Evolutionary conservation across 2,797 vertebrate species (phyloP).

Genomic region (Protonibea diacanthus): DNA sequence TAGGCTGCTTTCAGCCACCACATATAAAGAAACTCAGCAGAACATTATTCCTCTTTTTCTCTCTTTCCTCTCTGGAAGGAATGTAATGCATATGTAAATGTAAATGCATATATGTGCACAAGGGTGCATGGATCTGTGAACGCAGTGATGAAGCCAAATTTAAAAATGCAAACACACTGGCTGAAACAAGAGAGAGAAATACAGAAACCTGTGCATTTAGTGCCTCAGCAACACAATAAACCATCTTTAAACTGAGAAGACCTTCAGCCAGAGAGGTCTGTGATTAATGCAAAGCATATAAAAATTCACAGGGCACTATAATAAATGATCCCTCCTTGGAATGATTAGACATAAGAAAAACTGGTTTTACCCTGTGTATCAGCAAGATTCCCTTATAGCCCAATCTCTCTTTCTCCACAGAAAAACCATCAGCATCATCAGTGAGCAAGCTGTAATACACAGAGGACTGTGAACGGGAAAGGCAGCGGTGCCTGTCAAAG

Average conservation of each 20-base stretch:
- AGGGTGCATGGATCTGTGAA: constrained; percentile 7
- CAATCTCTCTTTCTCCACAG: constrained; percentile 47
- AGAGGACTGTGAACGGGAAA: constrained; percentile 49
- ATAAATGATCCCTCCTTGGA: constrained; percentile 54
- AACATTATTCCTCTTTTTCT: constrained; percentile 44
- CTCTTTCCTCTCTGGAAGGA: constrained; percentile 20
- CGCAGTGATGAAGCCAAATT: constrained; percentile 9
- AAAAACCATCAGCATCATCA: constrained; percentile 62
- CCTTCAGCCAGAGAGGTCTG: constrained; percentile 47
- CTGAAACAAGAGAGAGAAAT: constrained; percentile 19
- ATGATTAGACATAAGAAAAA: constrained; percentile 68
- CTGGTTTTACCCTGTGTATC: constrained; percentile 52
- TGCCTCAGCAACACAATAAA: constrained; percentile 49
- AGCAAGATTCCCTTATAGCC: constrained; percentile 61
- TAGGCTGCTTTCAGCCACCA: constrained; percentile 67
- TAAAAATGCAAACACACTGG: constrained; percentile 36
- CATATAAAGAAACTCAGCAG: constrained; percentile 64
- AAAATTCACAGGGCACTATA: constrained; percentile 56
- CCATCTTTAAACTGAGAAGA: constrained; percentile 49
- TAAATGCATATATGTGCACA: not conserved
- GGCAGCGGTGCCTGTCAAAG: constrained; percentile 44
- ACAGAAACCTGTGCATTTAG: constrained; percentile 34
- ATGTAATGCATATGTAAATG: constrained; percentile 5
- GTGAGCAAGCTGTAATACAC: constrained; percentile 53
- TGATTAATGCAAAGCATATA: constrained; percentile 70